phyloP scores from a whole-genome alignment of 2,888 invertebrate species.

The Dioctria rufipes region DNA sequence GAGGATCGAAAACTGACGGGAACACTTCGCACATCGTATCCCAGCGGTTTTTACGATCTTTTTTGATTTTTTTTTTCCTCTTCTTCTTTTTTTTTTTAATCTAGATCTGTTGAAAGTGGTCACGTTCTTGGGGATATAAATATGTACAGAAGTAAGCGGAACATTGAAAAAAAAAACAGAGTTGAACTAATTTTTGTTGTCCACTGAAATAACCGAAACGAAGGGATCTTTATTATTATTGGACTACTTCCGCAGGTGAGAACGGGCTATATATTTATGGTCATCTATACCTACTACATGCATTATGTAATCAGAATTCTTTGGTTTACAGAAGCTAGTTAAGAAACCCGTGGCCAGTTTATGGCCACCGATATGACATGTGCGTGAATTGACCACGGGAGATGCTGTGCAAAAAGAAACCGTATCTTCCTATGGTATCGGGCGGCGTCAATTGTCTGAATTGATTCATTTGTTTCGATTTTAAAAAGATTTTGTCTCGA shows the following conservation, averaged over 20 bases:
- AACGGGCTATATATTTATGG: constrained; percentile 5
- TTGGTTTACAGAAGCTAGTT: not conserved
- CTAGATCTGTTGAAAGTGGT: constrained; percentile 50
- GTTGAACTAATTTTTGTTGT: constrained; percentile 55
- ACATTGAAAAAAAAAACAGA: constrained; percentile 28
- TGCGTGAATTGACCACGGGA: constrained; percentile 49
- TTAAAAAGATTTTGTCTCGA: constrained; percentile 34
- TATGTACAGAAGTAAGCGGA: constrained; percentile 5
- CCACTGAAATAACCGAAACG: constrained; percentile 28
- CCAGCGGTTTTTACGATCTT: constrained; percentile 22
- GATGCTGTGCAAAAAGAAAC: constrained; percentile 22
- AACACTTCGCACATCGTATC: not conserved
- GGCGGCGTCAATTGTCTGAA: constrained; percentile 52
- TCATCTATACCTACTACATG: not conserved
- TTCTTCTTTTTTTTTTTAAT: constrained; percentile 43
- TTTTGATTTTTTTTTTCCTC: not conserved
- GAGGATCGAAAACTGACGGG: constrained; percentile 8
- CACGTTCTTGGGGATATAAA: constrained; percentile 37
- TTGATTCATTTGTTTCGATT: constrained; percentile 53
- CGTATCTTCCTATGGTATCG: constrained; percentile 40
- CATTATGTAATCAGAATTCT: not conserved
- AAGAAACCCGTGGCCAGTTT: constrained; percentile 43
- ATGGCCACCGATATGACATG: constrained; percentile 52
- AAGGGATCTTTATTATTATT: constrained; percentile 17
- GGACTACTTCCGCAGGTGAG: constrained; percentile 50